phyloP scores from a whole-genome alignment of 2,797 vertebrate genomes.

The Acipenser oxyrinchus region DNA sequence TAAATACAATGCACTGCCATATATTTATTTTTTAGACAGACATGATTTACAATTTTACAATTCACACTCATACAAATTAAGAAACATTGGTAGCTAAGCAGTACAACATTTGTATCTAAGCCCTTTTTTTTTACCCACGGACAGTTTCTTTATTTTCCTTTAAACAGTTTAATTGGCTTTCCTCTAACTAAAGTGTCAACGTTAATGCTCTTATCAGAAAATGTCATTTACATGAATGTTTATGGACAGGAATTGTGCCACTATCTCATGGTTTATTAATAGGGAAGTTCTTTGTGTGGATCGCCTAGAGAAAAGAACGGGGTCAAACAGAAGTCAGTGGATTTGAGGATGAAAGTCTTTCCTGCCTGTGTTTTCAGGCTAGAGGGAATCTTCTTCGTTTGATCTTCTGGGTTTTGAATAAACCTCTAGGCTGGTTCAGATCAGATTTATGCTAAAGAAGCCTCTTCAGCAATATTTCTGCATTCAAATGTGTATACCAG shows the following conservation, averaged over 20 bases:
- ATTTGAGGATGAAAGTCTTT: slow-evolving; percentile 55
- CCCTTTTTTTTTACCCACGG: background rate
- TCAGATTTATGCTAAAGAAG: slow-evolving; percentile 10
- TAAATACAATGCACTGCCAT: too few species aligned
- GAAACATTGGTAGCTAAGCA: too few species aligned
- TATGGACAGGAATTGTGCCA: background rate
- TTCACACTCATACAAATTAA: too few species aligned
- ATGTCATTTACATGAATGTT: background rate
- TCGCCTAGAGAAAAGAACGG: slow-evolving; percentile 34
- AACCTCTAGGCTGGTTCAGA: slow-evolving; percentile 28
- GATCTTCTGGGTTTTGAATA: slow-evolving; percentile 53
- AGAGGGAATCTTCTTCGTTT: slow-evolving; percentile 44
- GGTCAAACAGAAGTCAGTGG: slow-evolving; percentile 53
- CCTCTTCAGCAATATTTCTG: slow-evolving; percentile 6
- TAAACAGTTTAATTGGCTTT: background rate
- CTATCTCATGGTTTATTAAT: slow-evolving; percentile 28
- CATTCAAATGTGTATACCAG: slow-evolving; percentile 9
- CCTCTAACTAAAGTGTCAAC: background rate
- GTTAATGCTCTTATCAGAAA: background rate
- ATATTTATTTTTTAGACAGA: too few species aligned
- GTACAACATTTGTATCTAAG: too few species aligned
- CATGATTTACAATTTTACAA: too few species aligned
- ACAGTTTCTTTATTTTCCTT: background rate
- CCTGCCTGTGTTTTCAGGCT: slow-evolving; percentile 38
- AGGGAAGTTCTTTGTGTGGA: slow-evolving; percentile 34